Conservation (phyloP, 2,797 vertebrate genomes). For the Hypotaenidia philippensis region DNA sequence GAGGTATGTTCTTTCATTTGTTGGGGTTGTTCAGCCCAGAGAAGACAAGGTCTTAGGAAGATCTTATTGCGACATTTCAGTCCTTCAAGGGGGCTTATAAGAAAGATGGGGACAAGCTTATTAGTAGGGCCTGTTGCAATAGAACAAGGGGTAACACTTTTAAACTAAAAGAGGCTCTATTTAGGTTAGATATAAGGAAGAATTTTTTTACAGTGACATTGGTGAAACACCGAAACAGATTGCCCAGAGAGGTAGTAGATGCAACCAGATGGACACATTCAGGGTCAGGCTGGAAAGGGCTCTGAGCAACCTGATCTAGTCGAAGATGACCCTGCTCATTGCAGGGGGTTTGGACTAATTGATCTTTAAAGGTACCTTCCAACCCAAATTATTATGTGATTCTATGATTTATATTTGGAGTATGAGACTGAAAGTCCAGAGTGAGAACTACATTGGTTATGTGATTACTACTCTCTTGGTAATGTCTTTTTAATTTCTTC, state of each 20-base stretch:
- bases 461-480: background rate
- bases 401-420: background rate
- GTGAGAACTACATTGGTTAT: background rate
- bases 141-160: background rate
- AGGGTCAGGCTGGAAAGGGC: background rate
- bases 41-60: background rate
- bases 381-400: background rate
- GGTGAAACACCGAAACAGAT: background rate
- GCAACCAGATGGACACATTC: background rate
- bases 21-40: background rate
- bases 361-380: background rate
- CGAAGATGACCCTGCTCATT: background rate
- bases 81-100: background rate
- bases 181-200: background rate
- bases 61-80: background rate
- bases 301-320: background rate
- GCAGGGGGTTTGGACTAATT: background rate
- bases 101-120: background rate
- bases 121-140: background rate
- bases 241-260: background rate
- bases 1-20: background rate
- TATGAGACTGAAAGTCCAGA: background rate
- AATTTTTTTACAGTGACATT: background rate
- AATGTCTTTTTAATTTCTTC: background rate
- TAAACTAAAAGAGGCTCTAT: background rate